A percentile compares a stretch with the other conserved stretches of the same genome.
Evolutionary conservation across 2,888 invertebrate genomes (phyloP).

Genomic region (Andrena hattorfiana): DNA sequence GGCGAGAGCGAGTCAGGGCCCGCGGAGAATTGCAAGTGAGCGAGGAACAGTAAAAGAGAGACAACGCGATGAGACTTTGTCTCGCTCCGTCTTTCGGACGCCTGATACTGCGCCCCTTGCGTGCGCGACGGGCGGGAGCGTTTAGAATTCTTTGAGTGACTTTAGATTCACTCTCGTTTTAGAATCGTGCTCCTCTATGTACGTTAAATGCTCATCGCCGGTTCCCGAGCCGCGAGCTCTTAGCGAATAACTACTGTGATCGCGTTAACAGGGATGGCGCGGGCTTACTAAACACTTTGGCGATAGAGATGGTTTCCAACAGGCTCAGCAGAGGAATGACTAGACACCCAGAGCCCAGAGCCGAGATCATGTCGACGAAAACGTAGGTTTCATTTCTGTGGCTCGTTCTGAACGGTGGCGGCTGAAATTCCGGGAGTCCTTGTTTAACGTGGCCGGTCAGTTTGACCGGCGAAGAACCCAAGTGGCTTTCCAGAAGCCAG

Average conservation of each 20-base stretch:
- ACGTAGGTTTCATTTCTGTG: conserved; percentile 86
- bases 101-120: too few species aligned
- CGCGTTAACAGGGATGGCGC: background rate
- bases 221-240: too few species aligned
- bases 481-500: conserved; percentile 88
- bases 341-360: conserved; percentile 88
- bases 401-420: conserved; percentile 89
- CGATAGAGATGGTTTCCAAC: conserved; percentile 90
- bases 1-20: too few species aligned
- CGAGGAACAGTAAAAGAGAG: too few species aligned
- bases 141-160: too few species aligned
- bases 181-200: too few species aligned
- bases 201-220: too few species aligned
- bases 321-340: conserved; percentile 90
- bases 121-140: too few species aligned
- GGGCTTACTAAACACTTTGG: conserved; percentile 89
- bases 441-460: conserved; percentile 90
- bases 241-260: background rate
- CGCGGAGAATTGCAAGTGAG: too few species aligned
- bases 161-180: too few species aligned
- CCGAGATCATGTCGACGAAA: conserved; percentile 87
- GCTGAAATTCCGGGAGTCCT: conserved; percentile 88
- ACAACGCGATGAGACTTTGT: too few species aligned
- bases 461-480: conserved; percentile 87
- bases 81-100: too few species aligned